Evolutionary conservation across 1,140 invertebrate species (phyloP).

Genomic region (Megalopta genalis): DNA sequence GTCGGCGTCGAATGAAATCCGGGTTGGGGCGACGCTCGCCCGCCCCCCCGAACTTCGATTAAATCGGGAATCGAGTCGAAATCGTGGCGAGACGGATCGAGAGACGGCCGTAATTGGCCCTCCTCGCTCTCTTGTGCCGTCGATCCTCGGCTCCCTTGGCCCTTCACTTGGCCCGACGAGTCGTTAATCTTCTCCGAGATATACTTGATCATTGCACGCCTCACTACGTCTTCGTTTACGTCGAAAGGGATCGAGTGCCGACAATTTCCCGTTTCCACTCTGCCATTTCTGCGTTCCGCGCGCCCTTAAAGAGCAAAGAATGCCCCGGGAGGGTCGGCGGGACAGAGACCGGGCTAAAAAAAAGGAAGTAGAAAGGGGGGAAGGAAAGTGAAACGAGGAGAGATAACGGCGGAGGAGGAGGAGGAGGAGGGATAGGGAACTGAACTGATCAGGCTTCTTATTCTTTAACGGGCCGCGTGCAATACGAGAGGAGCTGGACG

Average conservation of each 20-base stretch:
- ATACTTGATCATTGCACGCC: slow-evolving; percentile 66
- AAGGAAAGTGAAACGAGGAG: not conserved
- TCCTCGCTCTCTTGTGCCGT: slow-evolving; percentile 55
- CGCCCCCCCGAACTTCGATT: slow-evolving; percentile 46
- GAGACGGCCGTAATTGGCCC: slow-evolving; percentile 59
- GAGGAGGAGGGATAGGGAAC: not conserved
- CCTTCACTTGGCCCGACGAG: slow-evolving; percentile 49
- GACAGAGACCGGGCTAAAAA: not conserved
- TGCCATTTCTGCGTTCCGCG: slow-evolving; percentile 54
- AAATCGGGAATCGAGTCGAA: slow-evolving; percentile 62
- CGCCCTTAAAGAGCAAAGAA: slow-evolving; percentile 47
- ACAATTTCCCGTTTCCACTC: slow-evolving; percentile 60
- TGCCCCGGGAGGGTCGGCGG: slow-evolving; percentile 18
- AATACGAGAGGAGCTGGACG: not conserved
- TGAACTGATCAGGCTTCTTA: slow-evolving; percentile 17
- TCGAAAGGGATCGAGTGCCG: slow-evolving; percentile 58
- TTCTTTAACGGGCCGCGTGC: not conserved
- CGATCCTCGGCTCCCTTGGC: slow-evolving; percentile 48
- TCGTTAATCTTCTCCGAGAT: slow-evolving; percentile 64
- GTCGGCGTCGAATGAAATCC: not conserved
- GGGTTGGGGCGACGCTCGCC: not conserved
- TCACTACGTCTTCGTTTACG: slow-evolving; percentile 65
- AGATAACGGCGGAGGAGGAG: not conserved
- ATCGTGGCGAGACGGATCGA: slow-evolving; percentile 60
- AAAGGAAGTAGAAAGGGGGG: slow-evolving; percentile 2